Evolutionary conservation across 1,140 invertebrate genomes (phyloP), one percentile per base, ranked within the genome.

Genomic region (Aphaenogaster ashmeadi): DNA sequence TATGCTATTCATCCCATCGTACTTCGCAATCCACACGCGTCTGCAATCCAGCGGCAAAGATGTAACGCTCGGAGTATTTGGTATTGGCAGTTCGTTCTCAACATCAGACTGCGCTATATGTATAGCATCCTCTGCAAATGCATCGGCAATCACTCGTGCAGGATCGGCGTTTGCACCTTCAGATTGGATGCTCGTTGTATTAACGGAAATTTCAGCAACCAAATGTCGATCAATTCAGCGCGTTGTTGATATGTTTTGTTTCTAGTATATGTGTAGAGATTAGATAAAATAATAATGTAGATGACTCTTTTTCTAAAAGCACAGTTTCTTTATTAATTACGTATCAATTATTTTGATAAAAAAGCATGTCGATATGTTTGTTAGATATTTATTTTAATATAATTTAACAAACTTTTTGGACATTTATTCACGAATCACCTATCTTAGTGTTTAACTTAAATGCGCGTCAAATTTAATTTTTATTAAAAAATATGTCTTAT

Each of bases 21-120:
- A 60, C 60, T 75, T 75, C 54, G 67, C 78, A 87, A 87, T 90
- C 86, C 86, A 79, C 87, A 78, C 58, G 79, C 72, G 72, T 50
- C 79, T 90, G 88, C 86, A 90, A 79, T 90, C 88, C 85, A 90
- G 56, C 77, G 60, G 86, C 78, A 90, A 90, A 89, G 88, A 75
- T 90, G 89, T 90, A 87, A 90, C 89, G 74, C 85, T 83, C 56
- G 9, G 58, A 60, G 21, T 90, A 75, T 79, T 84, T 88, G 89
- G 52, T 90, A 90, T 90, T 90, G 89, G 79, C 89, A 90, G 89
- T 66, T 62, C 56, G 78, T 44, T 50, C 71, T 81, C 83, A 58
- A 89, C 88, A 66, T 87, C 80, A 74, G 80, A 58, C 54, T 38
- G 66, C 78, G 72, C 66, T 86, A 90, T 87, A 89, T 90, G 72